Evolutionary conservation across 2,888 invertebrate species (phyloP).

Genomic region (Teinopalpus imperialis): DNA sequence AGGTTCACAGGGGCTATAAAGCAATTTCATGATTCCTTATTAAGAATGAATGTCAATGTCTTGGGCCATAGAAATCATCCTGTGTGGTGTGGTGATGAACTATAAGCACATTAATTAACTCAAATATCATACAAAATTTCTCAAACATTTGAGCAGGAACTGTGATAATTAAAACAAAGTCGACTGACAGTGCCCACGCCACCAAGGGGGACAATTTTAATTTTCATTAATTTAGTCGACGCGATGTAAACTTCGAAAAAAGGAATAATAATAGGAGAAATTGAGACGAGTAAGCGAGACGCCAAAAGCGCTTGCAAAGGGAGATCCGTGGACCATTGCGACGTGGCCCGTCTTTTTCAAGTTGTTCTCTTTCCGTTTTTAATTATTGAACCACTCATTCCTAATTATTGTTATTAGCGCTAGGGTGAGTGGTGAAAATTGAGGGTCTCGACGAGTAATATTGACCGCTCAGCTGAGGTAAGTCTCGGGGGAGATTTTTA

Average conservation of each 20-base stretch:
- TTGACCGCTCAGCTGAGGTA: slow-evolving; percentile 75
- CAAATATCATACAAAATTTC: too few species aligned
- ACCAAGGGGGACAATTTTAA: slow-evolving; percentile 46
- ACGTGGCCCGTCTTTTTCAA: slow-evolving; percentile 61
- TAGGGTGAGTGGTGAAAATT: slow-evolving; percentile 80
- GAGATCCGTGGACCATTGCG: slow-evolving; percentile 41
- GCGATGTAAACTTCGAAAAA: slow-evolving; percentile 45
- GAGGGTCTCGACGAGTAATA: slow-evolving; percentile 75
- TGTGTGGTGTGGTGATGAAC: too few species aligned
- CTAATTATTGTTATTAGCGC: slow-evolving; percentile 83
- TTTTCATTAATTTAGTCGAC: slow-evolving; percentile 70
- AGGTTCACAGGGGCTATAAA: too few species aligned
- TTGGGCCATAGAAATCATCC: too few species aligned
- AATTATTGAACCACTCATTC: slow-evolving; percentile 83
- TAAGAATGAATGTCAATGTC: too few species aligned
- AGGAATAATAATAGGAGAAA: slow-evolving; percentile 65
- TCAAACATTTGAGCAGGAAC: not conserved
- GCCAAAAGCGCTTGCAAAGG: slow-evolving; percentile 36
- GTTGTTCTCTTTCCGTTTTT: slow-evolving; percentile 81
- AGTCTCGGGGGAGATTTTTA: slow-evolving; percentile 72
- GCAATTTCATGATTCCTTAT: too few species aligned
- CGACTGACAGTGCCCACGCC: slow-evolving; percentile 36
- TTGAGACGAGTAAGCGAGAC: slow-evolving; percentile 55
- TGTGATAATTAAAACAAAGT: slow-evolving; percentile 31
- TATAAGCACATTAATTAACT: too few species aligned